phyloP scores from a whole-genome alignment of 1,140 invertebrate species.

The Sarcophaga bullata region DNA sequence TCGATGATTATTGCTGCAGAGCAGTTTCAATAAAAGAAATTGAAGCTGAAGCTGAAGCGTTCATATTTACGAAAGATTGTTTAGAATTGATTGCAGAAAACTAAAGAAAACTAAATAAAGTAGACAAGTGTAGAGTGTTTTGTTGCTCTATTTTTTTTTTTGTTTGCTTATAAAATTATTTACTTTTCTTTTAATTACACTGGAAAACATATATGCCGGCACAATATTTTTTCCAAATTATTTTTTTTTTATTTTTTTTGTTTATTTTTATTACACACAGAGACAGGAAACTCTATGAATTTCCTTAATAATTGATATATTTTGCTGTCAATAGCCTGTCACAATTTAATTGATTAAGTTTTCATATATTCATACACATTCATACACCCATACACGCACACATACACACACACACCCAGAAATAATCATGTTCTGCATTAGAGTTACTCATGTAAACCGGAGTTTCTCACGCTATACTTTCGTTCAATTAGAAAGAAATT shows the following conservation, averaged over 20 bases:
- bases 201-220: background rate
- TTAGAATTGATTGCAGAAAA: background rate
- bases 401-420: too few relatives aligned
- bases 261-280: too few relatives aligned
- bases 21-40: background rate
- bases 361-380: background rate
- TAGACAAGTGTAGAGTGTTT: background rate
- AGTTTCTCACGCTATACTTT: slow-evolving; percentile 3
- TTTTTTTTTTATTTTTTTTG: background rate
- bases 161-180: background rate
- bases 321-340: background rate
- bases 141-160: background rate
- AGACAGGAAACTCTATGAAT: too few relatives aligned
- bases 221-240: background rate
- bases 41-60: background rate
- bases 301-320: too few relatives aligned
- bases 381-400: too few relatives aligned
- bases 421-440: background rate
- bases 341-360: background rate
- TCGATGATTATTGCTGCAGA: background rate
- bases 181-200: slow-evolving; percentile 16
- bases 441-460: background rate
- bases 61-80: slow-evolving; percentile 3
- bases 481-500: too few relatives aligned
- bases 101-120: background rate